Evolutionary conservation across 2,888 invertebrate species (phyloP).

Genomic region (Ditula angustiorana): DNA sequence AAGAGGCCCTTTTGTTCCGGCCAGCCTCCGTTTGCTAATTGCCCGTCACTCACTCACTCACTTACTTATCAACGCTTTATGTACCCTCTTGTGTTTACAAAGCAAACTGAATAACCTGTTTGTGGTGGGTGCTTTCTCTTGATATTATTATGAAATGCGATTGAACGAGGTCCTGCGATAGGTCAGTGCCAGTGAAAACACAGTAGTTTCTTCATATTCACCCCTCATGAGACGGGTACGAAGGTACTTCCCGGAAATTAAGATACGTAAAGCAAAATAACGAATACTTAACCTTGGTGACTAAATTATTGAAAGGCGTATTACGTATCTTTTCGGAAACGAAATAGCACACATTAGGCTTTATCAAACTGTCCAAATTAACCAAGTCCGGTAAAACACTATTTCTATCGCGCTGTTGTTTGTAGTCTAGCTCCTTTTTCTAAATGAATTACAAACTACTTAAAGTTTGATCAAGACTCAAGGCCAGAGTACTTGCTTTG

Average conservation of each 20-base stretch:
- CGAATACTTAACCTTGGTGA: too few relatives aligned
- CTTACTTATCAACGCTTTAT: constrained; percentile 72
- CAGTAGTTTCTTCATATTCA: too few relatives aligned
- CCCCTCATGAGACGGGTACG: too few relatives aligned
- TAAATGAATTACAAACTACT: neutral
- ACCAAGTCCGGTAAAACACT: too few relatives aligned
- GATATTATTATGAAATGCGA: neutral
- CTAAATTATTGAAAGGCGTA: too few relatives aligned
- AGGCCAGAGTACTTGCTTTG: neutral
- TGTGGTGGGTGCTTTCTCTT: neutral
- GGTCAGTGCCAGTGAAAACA: neutral
- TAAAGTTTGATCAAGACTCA: neutral
- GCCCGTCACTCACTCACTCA: constrained; percentile 76
- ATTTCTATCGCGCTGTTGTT: neutral
- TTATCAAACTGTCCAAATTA: too few relatives aligned
- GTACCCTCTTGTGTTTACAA: constrained; percentile 63
- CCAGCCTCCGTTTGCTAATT: constrained; percentile 67
- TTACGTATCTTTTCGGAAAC: too few relatives aligned
- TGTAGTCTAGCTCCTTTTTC: neutral
- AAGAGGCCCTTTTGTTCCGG: constrained; percentile 72
- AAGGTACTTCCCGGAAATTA: too few relatives aligned
- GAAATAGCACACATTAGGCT: too few relatives aligned
- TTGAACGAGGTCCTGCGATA: neutral
- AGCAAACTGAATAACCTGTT: constrained; percentile 45
- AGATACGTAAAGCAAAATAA: too few relatives aligned